phyloP scores from a whole-genome alignment of 2,888 invertebrate genomes.

The Macrosiphum euphorbiae region DNA sequence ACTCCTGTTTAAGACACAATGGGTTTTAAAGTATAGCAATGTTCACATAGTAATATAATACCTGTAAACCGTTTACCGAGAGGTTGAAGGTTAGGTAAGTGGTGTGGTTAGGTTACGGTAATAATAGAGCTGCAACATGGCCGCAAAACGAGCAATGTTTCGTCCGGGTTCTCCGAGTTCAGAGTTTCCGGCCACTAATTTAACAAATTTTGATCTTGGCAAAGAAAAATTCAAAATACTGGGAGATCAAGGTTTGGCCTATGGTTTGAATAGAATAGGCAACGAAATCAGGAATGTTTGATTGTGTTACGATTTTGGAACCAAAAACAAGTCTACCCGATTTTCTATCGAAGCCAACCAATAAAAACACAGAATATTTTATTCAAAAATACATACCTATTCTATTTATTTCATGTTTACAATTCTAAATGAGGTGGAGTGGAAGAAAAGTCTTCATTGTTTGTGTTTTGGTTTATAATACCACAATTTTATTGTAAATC shows the following conservation, averaged over 20 bases:
- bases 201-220: neutral
- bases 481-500: neutral
- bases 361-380: neutral
- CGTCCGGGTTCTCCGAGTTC: neutral
- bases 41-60: no score
- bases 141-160: neutral
- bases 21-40: no score
- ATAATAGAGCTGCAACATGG: neutral
- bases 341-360: neutral
- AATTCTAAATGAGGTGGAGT: neutral
- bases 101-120: neutral
- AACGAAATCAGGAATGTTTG: neutral
- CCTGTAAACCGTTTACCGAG: no score
- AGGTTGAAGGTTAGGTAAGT: no score
- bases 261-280: neutral
- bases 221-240: neutral
- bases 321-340: neutral
- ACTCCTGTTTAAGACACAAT: no score
- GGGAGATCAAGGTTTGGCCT: no score
- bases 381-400: neutral
- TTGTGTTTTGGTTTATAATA: neutral
- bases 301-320: neutral
- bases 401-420: neutral
- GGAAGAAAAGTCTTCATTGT: neutral
- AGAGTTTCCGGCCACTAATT: neutral